Evolutionary conservation across 2,113 vertebrate species (phyloP).

Genomic region (Halichoerus grypus): DNA sequence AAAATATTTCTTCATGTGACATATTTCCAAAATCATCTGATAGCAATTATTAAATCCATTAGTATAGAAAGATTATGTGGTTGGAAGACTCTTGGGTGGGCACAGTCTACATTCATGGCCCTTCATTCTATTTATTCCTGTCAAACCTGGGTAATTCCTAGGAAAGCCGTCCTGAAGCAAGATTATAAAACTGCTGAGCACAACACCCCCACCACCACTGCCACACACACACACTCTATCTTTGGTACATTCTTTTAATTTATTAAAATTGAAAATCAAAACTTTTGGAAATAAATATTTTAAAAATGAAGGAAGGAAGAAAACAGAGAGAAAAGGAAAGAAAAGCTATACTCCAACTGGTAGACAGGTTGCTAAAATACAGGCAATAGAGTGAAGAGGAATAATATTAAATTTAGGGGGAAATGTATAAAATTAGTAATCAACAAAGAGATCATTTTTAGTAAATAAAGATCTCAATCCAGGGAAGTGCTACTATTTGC

Average conservation of each 20-base stretch:
- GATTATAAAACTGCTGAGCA: neutral
- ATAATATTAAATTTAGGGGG: neutral
- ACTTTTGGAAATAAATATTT: neutral
- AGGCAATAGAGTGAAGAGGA: neutral
- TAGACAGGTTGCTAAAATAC: neutral
- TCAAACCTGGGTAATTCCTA: neutral
- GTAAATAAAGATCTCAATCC: neutral
- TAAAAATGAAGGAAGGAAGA: neutral
- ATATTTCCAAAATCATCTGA: neutral
- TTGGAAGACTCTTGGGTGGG: neutral
- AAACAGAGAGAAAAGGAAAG: neutral
- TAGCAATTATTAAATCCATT: neutral
- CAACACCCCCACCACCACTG: neutral
- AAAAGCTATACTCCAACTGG: neutral
- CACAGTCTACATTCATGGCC: neutral
- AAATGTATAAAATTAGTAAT: neutral
- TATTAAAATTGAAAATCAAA: slow-evolving; percentile 9
- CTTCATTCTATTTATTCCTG: neutral
- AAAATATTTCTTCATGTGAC: neutral
- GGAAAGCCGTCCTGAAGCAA: neutral
- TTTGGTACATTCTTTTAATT: neutral
- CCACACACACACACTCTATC: neutral
- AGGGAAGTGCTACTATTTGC: neutral
- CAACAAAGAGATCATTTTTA: neutral
- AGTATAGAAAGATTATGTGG: neutral